Conservation (phyloP, 2,113 vertebrate species). For the Melanotaenia duboulayi region DNA sequence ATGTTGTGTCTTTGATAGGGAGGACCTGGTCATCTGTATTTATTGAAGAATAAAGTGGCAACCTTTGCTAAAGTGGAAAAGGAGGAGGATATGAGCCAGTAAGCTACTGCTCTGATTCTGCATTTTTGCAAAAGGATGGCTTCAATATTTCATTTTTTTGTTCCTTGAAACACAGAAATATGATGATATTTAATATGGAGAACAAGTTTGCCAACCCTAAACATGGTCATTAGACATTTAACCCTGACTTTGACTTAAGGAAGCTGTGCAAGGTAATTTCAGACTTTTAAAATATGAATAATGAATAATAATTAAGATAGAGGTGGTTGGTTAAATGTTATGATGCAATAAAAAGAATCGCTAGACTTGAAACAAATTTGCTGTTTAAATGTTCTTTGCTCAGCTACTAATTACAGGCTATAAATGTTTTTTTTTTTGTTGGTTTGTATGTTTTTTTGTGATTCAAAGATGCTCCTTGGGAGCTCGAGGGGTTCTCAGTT, state of each 20-base stretch:
- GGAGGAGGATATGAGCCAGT: slow-evolving; percentile 98
- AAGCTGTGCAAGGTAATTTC: not conserved
- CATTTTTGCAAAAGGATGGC: not conserved
- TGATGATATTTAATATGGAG: not conserved
- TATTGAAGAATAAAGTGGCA: slow-evolving; percentile 98
- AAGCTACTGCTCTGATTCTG: slow-evolving; percentile 70
- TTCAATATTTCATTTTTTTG: not conserved
- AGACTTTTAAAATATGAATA: not conserved
- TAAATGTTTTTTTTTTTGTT: too few relatives aligned
- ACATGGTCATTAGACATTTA: not conserved
- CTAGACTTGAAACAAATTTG: not conserved
- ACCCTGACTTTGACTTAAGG: not conserved
- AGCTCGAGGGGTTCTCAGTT: not conserved
- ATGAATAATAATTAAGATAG: too few relatives aligned
- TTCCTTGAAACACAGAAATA: not conserved
- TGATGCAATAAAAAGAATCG: slow-evolving; percentile 5
- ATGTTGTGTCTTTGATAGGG: slow-evolving; percentile 81
- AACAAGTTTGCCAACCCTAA: not conserved
- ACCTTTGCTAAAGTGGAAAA: slow-evolving; percentile 99
- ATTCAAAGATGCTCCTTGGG: slow-evolving; percentile 10
- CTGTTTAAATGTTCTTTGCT: slow-evolving; percentile 15
- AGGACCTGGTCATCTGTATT: slow-evolving; percentile 94
- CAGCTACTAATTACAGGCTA: not conserved
- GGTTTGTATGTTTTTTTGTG: not conserved
- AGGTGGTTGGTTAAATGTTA: slow-evolving; percentile 1